phyloP scores from a whole-genome alignment of 2,888 invertebrate species.

The Sinotaia quadrata region DNA sequence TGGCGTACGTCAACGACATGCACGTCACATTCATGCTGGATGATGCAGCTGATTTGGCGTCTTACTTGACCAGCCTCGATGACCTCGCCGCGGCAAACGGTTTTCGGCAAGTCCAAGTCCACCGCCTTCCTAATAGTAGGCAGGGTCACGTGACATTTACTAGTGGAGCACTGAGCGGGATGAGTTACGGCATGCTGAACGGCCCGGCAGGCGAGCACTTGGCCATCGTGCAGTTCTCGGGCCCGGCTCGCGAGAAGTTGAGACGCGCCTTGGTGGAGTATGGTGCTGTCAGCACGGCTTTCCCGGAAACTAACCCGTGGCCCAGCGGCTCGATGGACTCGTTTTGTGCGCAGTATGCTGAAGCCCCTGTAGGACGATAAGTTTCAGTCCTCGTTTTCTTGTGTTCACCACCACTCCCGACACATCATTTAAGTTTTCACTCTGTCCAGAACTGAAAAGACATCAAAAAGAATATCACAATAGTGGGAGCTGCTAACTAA shows the following conservation, averaged over 20 bases:
- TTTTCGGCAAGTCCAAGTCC: neutral
- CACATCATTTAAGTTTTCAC: too few species aligned
- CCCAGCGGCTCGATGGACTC: neutral
- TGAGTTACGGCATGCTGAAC: constrained; percentile 14
- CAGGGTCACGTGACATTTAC: neutral
- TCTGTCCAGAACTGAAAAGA: too few species aligned
- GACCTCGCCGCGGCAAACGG: neutral
- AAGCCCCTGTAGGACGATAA: neutral
- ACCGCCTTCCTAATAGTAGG: neutral
- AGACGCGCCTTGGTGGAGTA: constrained; percentile 17
- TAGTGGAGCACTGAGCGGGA: neutral
- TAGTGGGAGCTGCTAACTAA: too few species aligned
- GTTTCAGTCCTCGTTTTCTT: too few species aligned
- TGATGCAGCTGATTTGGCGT: neutral
- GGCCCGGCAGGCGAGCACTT: constrained; percentile 21
- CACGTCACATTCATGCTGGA: constrained; percentile 7
- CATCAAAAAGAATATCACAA: too few species aligned
- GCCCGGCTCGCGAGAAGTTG: constrained; percentile 13
- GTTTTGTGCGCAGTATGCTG: constrained; percentile 7
- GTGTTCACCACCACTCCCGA: too few species aligned
- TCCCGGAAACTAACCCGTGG: constrained; percentile 24
- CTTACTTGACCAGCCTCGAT: neutral
- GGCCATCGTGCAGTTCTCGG: constrained; percentile 22
- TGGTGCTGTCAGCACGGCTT: constrained; percentile 19
- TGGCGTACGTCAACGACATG: constrained; percentile 21